These are phyloP conservation scores for Drosophila setosimentum DNA, from an alignment of 2,888 invertebrate species.

Conservation along the genomic window DNA sequence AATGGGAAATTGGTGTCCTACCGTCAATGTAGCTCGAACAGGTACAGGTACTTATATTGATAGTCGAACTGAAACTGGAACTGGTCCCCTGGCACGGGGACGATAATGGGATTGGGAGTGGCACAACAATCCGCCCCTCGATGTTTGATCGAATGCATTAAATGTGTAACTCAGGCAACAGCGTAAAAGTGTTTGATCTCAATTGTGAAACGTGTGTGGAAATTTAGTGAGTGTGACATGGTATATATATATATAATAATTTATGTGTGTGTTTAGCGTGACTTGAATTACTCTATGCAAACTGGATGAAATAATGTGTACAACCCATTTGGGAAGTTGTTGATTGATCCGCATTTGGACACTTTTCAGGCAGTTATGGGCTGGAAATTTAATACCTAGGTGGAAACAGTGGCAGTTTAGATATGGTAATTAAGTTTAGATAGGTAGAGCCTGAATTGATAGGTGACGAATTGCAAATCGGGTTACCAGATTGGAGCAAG, in stretches of 20 bases:
- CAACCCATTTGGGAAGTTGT: slow-evolving; percentile 29
- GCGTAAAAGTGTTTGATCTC: slow-evolving; percentile 10
- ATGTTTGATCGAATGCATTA: neutral
- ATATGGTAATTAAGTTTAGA: neutral
- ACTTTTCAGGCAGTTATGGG: neutral
- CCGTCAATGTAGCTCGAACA: slow-evolving; percentile 23
- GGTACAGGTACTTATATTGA: slow-evolving; percentile 4
- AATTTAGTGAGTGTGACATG: slow-evolving; percentile 9
- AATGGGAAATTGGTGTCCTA: slow-evolving; percentile 32
- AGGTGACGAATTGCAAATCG: neutral
- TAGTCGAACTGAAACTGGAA: slow-evolving; percentile 13
- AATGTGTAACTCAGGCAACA: slow-evolving; percentile 15
- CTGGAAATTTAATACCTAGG: slow-evolving; percentile 3
- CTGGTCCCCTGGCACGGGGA: neutral
- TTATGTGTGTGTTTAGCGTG: slow-evolving; percentile 8
- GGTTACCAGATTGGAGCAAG: neutral
- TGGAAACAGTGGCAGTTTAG: neutral
- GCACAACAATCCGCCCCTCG: neutral
- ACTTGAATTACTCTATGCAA: slow-evolving; percentile 29
- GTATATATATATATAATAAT: neutral
- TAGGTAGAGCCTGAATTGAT: too few relatives aligned
- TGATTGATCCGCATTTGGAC: slow-evolving; percentile 25
- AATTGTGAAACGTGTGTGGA: slow-evolving; percentile 10
- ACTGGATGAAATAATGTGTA: slow-evolving; percentile 24
- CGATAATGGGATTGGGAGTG: slow-evolving; percentile 5